Base-by-base conservation (phyloP, 2,888 invertebrate genomes). In the Entomobrya proxima region DNA sequence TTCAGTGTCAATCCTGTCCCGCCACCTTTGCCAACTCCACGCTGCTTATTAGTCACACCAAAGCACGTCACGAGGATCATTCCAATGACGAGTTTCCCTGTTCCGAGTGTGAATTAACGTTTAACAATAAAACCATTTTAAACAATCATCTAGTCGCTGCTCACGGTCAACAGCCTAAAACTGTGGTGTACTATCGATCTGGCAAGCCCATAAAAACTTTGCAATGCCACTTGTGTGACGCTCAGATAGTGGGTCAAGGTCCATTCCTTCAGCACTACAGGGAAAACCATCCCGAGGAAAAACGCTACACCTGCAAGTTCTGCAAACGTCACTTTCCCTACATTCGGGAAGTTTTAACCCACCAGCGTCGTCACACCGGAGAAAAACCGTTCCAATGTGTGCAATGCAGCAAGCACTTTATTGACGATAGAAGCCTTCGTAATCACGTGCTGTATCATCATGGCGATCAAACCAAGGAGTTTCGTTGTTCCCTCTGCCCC, bases 291-390 rank as follows among this genome's bases (percentile, higher is more conserved):
- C 84, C 84, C 2, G 58, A 72, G 0, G 84, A 84, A 24, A 78
- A 58, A 2, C 32, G 47, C 2, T 84, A 55, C 27, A 78, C 78
- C 9, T 84, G 84, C 27, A 72, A 72, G 78, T 84, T 72, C 27
- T 84, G 84, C 47, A 32, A 55, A 35, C 9, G n/a, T 0, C 72
- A 84, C 32, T 84, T 72, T 21, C 37, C 13, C 1, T 30, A 37
- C 15, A 58, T 75, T 58, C 67, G 84, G 18, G 58, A 72, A 13
- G 11, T 18, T 11, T 21, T 24, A 1, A 18, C 11, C 0, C 83
- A 83, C 27, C 83, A 83, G 7, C 50, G 76, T 6, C 32, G 24
- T 24, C 83, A 83, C 52, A 82, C 82, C 27, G 75, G 75, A 0
- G 85, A 85, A 18, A 78, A 15, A 5, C 78, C 78, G 0, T 78